These are phyloP conservation scores for Acanthopleura granulata DNA, from an alignment of 2,888 invertebrate species.

Conservation along the genomic window DNA sequence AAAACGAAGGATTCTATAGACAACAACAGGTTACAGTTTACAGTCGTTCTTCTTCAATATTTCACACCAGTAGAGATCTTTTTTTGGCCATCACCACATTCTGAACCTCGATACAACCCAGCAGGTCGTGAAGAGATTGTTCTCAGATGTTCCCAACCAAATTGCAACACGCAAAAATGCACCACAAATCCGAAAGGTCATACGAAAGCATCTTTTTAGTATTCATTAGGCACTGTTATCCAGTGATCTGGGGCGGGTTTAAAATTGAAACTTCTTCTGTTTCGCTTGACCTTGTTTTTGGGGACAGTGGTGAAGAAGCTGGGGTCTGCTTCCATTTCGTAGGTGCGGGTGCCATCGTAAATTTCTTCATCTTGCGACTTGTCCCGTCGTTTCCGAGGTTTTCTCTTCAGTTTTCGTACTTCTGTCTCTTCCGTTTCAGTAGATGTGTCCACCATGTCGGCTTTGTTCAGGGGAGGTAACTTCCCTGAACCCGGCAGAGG, in stretches of 20 bases:
- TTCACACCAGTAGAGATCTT: too few relatives aligned
- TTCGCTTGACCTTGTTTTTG: constrained; percentile 46
- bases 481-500: constrained; percentile 22
- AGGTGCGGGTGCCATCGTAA: constrained; percentile 49
- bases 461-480: constrained; percentile 33
- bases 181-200: too few relatives aligned
- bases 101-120: too few relatives aligned
- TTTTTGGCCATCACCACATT: too few relatives aligned
- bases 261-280: constrained; percentile 31
- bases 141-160: too few relatives aligned
- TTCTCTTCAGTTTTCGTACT: constrained; percentile 23
- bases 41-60: too few relatives aligned
- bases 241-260: constrained; percentile 1
- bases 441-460: constrained; percentile 24
- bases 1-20: too few relatives aligned
- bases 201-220: neutral
- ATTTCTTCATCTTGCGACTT: constrained; percentile 43
- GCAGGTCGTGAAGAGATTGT: too few relatives aligned
- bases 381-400: constrained; percentile 37
- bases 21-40: too few relatives aligned
- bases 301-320: constrained; percentile 43
- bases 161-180: too few relatives aligned
- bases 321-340: constrained; percentile 44
- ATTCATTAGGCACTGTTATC: constrained; percentile 11
- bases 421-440: constrained; percentile 33